phyloP scores from a whole-genome alignment of 2,888 invertebrate genomes.

The Oegoconia quadripuncta region DNA sequence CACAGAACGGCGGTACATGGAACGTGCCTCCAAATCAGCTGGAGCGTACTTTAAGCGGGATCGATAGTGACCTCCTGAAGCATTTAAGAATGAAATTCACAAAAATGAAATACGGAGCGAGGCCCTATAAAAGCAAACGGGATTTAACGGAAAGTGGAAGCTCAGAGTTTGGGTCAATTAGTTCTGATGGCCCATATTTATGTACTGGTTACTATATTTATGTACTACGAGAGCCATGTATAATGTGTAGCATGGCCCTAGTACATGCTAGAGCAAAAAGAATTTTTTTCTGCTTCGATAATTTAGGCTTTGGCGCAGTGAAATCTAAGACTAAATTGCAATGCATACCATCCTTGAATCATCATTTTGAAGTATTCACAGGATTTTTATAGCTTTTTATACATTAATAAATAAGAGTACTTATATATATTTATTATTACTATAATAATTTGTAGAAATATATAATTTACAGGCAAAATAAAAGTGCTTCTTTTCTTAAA shows the following conservation, averaged over 20 bases:
- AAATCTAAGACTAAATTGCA: constrained; percentile 87
- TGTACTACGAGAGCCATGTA: constrained; percentile 91
- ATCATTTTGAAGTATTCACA: constrained; percentile 93
- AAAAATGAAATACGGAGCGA: constrained; percentile 68
- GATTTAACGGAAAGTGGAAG: constrained; percentile 25
- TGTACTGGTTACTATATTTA: constrained; percentile 94
- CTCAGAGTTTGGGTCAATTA: background rate
- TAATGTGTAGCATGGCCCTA: constrained; percentile 97
- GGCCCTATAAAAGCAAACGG: constrained; percentile 45
- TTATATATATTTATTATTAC: constrained; percentile 22
- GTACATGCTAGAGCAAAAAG: constrained; percentile 92
- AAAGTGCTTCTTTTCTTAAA: too few relatives aligned
- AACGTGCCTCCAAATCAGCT: too few relatives aligned
- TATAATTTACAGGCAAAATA: too few relatives aligned
- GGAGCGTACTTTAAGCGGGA: constrained; percentile 45
- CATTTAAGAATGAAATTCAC: constrained; percentile 50
- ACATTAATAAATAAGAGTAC: constrained; percentile 20
- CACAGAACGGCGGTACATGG: constrained; percentile 90
- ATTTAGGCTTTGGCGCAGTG: constrained; percentile 82
- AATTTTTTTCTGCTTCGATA: constrained; percentile 85
- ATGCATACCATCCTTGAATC: constrained; percentile 88
- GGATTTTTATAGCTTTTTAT: constrained; percentile 62
- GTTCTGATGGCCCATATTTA: constrained; percentile 82
- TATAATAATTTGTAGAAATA: background rate
- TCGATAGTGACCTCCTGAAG: constrained; percentile 53